Evolutionary conservation across 2,113 vertebrate genomes (phyloP).

Genomic region (Aramus guarauna): DNA sequence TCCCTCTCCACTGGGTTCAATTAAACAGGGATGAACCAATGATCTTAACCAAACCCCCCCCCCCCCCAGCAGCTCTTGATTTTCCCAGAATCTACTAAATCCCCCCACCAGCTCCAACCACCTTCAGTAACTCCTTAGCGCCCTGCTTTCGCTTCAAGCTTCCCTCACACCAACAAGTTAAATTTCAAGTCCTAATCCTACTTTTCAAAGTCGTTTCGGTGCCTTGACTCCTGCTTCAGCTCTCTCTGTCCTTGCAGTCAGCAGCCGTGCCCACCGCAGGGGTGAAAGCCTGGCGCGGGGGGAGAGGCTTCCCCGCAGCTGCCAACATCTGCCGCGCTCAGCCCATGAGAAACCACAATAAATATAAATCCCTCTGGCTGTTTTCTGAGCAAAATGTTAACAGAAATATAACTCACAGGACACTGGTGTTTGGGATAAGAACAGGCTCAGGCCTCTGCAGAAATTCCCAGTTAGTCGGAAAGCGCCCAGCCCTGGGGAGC

Average conservation of each 20-base stretch:
- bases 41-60: not conserved
- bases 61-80: not conserved
- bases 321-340: not conserved
- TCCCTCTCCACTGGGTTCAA: not conserved
- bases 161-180: not conserved
- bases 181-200: not conserved
- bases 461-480: not conserved
- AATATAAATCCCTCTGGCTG: not conserved
- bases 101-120: not conserved
- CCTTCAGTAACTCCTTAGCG: not conserved
- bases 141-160: not conserved
- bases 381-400: not conserved
- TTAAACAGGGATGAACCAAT: not conserved
- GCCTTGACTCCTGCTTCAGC: not conserved
- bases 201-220: not conserved
- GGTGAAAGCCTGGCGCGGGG: not conserved
- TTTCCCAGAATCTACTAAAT: not conserved
- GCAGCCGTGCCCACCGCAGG: accelerated
- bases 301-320: not conserved
- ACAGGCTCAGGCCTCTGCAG: not conserved
- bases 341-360: not conserved
- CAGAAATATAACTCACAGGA: not conserved
- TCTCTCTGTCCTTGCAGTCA: not conserved
- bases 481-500: not conserved
- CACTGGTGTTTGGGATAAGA: not conserved